Evolutionary conservation across 2,113 vertebrate genomes (phyloP).

Genomic region (Ictalurus punctatus): DNA sequence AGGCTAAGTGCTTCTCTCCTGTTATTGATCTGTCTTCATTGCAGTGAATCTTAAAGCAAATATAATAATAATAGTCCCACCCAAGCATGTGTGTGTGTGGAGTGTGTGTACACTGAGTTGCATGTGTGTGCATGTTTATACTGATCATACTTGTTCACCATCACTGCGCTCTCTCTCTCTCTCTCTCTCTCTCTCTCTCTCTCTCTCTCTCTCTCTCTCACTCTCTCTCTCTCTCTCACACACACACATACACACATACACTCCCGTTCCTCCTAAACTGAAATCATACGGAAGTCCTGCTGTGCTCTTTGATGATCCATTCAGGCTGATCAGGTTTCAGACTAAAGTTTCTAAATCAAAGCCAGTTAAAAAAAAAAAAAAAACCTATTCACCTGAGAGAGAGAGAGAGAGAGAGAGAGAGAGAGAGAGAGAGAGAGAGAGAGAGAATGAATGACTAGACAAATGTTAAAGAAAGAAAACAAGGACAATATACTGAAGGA

Average conservation of each 20-base stretch:
- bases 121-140: conserved; percentile 3
- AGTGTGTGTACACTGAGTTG: background rate
- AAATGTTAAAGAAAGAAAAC: background rate
- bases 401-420: background rate
- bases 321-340: conserved; percentile 34
- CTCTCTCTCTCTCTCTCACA: background rate
- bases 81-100: background rate
- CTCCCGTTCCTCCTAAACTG: background rate
- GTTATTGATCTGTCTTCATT: conserved; percentile 4
- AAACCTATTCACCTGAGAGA: background rate
- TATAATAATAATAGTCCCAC: background rate
- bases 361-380: background rate
- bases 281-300: conserved; percentile 18
- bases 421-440: conserved; percentile 10
- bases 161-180: background rate
- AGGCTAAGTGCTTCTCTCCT: background rate
- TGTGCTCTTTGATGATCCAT: conserved; percentile 27
- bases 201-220: background rate
- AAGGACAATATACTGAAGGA: conserved; percentile 5
- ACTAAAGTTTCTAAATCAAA: background rate
- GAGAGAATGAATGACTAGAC: background rate
- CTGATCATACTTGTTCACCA: background rate
- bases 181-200: background rate
- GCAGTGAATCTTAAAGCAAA: conserved; percentile 1
- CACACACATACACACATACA: conserved; percentile 11